Evolutionary conservation across 2,888 invertebrate genomes (phyloP), one percentile per base, ranked within the genome.

Genomic region (Caradrina kadenii): DNA sequence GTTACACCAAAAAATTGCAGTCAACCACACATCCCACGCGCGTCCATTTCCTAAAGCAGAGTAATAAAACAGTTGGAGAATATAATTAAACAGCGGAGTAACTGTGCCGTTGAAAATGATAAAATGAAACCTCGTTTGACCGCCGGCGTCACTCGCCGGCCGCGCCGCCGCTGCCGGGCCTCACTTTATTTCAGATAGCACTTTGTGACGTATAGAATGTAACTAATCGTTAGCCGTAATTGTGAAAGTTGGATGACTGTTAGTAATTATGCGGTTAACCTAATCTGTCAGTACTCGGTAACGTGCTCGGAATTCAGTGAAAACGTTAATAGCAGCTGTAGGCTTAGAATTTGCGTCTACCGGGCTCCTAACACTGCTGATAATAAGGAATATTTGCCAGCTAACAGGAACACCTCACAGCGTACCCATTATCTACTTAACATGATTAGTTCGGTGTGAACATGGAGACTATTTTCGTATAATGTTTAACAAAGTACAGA

Each of bases 161-260:
- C 62, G 17, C 49, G 31, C 39, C 48, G 39, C 66, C 35, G 15
- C 60, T 62, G 31, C 68, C 49, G 68, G 42, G 64, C 35, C 54
- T 61, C 73, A 76, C 74, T 78, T 64, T 78, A 82, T 78, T 78
- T 74, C 67, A 78, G 81, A 82, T 80, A 80, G 71, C 72, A 63
- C 69, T 52, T 53, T 48, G 73, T 72, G 71, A 74, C 62, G 52
- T 68, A 49, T 26, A 22, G 59, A 61, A 66, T 69, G 55, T 58
- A 66, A 69, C 67, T 75, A 79, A 79, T 79, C 73, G 75, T 60
- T 67, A 49, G 39, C 67, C 52, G 60, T 83, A 63, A 83, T 81
- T 81, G 72, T 72, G 69, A 64, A 82, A 81, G 71, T 79, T 82
- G 66, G 64, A 45, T 64, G 60, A 26, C 13, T 60, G 63, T 42